These are phyloP conservation scores for Meles meles DNA, from an alignment of 2,113 vertebrate genomes.

Conservation along the genomic window DNA sequence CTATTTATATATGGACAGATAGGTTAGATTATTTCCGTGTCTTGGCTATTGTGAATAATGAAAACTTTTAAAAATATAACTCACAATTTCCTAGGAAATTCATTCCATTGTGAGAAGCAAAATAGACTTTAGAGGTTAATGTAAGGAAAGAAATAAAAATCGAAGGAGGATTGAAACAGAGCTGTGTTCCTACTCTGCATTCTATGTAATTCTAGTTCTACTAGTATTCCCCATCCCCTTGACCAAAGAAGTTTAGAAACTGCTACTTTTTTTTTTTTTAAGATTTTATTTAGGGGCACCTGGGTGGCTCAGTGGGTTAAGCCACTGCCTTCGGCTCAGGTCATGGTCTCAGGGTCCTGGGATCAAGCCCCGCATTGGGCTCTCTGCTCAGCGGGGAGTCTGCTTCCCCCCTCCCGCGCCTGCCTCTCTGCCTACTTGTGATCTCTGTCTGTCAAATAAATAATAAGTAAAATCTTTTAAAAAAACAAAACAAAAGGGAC, in stretches of 20 bases:
- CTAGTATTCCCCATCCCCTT: not conserved
- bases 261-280: not conserved
- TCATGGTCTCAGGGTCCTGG: too few species aligned
- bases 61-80: not conserved
- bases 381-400: too few species aligned
- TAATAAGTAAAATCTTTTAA: too few species aligned
- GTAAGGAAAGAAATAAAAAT: not conserved
- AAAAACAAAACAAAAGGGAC: too few species aligned
- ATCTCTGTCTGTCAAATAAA: too few species aligned
- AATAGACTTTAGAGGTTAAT: not conserved
- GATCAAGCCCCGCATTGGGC: too few species aligned
- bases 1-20: not conserved
- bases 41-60: not conserved
- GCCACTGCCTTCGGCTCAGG: too few species aligned
- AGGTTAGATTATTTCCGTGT: not conserved
- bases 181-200: not conserved
- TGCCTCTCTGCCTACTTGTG: too few species aligned
- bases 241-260: slow-evolving; percentile 9
- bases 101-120: slow-evolving; percentile 18
- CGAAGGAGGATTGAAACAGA: not conserved
- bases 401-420: too few species aligned
- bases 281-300: too few species aligned
- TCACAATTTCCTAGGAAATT: not conserved
- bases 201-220: not conserved
- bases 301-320: too few species aligned